Conservation (phyloP, 2,113 vertebrate species). For the Chlamydotis undulata region DNA sequence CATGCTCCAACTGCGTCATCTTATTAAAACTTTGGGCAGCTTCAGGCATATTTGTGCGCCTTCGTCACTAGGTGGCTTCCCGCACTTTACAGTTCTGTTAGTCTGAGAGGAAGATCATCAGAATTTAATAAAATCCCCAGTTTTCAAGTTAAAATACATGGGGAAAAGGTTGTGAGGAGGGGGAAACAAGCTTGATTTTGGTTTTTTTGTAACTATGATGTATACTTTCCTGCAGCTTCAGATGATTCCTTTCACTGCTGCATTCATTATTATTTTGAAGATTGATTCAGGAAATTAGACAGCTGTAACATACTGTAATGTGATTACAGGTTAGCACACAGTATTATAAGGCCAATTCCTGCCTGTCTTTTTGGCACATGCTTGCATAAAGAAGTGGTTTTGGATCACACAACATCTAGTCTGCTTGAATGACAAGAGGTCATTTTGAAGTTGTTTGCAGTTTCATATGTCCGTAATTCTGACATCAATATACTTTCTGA, state of each 20-base stretch:
- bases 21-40: conserved; percentile 17
- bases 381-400: background rate
- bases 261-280: background rate
- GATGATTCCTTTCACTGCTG: background rate
- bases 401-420: background rate
- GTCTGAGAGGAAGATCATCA: background rate
- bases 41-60: conserved; percentile 35
- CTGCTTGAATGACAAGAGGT: background rate
- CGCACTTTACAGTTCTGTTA: background rate
- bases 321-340: background rate
- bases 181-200: background rate
- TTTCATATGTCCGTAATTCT: background rate
- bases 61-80: conserved; percentile 55
- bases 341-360: accelerated
- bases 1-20: conserved; percentile 51
- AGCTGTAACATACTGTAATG: background rate
- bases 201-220: background rate
- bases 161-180: background rate
- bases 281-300: background rate
- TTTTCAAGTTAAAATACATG: background rate
- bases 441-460: background rate
- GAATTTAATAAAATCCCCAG: background rate
- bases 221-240: background rate
- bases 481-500: conserved; percentile 11
- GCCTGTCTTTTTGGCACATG: background rate